Conservation (phyloP, 2,113 vertebrate species). For the Gasterosteus aculeatus region DNA sequence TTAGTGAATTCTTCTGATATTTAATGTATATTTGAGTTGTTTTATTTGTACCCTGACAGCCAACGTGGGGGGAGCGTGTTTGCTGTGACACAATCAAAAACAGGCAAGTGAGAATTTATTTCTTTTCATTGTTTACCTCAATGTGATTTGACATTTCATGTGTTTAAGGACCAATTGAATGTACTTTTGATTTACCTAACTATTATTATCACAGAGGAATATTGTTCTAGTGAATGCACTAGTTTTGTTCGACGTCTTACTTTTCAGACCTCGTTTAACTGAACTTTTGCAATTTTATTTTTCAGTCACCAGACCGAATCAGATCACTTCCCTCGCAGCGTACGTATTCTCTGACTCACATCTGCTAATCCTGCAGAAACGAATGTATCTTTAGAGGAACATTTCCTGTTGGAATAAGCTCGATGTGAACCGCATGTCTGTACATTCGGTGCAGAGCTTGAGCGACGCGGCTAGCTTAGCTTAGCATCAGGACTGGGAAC, state of each 20-base stretch:
- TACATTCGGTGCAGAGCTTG: not conserved
- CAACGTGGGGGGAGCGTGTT: conserved; percentile 67
- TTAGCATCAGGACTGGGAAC: not conserved
- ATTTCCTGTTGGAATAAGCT: not conserved
- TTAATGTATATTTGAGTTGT: not conserved
- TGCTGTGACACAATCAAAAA: conserved; percentile 61
- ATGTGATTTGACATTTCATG: not conserved
- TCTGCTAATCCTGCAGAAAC: no score
- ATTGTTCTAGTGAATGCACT: not conserved
- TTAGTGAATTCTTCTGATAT: not conserved
- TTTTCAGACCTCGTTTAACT: not conserved
- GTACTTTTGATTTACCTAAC: not conserved
- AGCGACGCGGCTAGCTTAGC: not conserved
- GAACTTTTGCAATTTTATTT: not conserved
- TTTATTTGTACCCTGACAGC: conserved; percentile 36
- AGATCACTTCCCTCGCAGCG: conserved; percentile 18
- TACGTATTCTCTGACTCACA: conserved; percentile 13
- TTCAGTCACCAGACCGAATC: conserved; percentile 62
- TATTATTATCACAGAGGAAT: not conserved
- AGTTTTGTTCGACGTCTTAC: not conserved
- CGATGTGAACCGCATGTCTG: not conserved
- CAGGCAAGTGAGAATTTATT: conserved; percentile 40
- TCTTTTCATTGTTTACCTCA: not conserved
- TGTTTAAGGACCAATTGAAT: not conserved
- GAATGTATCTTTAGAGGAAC: not conserved